These are phyloP conservation scores for Thripadectes ignobilis DNA, from an alignment of 2,797 vertebrate genomes.

Conservation along the genomic window DNA sequence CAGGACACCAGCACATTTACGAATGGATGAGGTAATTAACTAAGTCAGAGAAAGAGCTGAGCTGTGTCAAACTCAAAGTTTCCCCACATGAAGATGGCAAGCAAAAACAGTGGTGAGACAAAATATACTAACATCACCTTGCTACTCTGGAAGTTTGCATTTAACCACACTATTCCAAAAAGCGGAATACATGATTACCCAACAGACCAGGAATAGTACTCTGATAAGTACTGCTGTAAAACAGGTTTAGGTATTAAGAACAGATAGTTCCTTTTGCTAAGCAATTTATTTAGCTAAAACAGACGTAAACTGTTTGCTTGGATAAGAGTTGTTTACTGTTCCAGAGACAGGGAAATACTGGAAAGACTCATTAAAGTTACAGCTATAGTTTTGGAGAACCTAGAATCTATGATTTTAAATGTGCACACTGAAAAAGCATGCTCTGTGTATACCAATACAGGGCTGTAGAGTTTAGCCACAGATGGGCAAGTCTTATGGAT, in stretches of 20 bases:
- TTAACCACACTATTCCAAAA: neutral
- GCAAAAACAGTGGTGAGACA: neutral
- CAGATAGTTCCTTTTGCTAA: neutral
- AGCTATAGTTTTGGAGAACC: neutral
- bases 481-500: neutral
- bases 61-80: neutral
- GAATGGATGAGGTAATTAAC: neutral
- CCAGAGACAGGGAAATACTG: neutral
- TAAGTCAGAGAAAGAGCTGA: neutral
- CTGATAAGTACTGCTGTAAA: conserved; percentile 10
- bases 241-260: conserved; percentile 36
- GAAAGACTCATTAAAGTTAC: neutral
- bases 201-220: neutral
- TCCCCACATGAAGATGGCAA: neutral
- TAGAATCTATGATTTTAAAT: neutral
- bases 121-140: neutral
- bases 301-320: neutral
- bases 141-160: neutral
- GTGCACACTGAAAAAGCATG: neutral
- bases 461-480: neutral
- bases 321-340: neutral
- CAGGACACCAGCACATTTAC: neutral
- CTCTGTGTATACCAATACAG: neutral
- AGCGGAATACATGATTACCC: neutral
- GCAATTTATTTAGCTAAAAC: neutral